Evolutionary conservation across 2,797 vertebrate species (phyloP), one percentile per base, ranked within the genome.

Genomic region (Coranthus polyacanthus): DNA sequence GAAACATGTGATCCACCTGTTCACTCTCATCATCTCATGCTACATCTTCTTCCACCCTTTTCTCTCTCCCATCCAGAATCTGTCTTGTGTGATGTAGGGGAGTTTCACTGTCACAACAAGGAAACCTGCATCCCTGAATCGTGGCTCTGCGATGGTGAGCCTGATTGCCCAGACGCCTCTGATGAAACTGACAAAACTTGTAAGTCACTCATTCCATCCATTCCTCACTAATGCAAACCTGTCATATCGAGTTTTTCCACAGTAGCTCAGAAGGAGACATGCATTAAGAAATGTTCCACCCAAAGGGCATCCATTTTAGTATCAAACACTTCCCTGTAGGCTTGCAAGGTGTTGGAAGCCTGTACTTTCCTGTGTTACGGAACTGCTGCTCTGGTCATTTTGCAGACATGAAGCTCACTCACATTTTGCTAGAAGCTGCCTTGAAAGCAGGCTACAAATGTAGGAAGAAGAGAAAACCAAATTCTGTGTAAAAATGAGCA

Each of bases 111-210:
- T 91, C 93, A 72, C 32, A 94, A 97, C 87, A 54, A 77, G 0
- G 45, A 89, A 80, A 96, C 94, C 83, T 99, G 96, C 88, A 83
- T 98, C 59, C 96, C 96, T 16, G 92, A 95, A 80, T 94, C 89
- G 78, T 98, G 97, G 96, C 93, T 98, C 55, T 98, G 96, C 80
- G 96, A 98, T 12, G 96, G 96, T 36, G 97, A 98, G 85, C 93
- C 95, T 1, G 95, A 97, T 82, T 98, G 96, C 72, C 96, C 96
- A 0, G 96, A 97, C 62, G 93, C 89, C 86, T 98, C 96, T 0
- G 97, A 98, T 24, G 97, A 98, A 82, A 90, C 91, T 21, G 85
- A 93, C 88, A 89, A 90, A 45, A 89, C 79, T 17, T 96, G 96
- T 98, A 92, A 97, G 96, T 97, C 92, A 72, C 45, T 18, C 86